These are phyloP conservation scores for Pentamera pediparva DNA, from an alignment of 53 echinoderm and acorn worm genomes.

Conservation along the genomic window DNA sequence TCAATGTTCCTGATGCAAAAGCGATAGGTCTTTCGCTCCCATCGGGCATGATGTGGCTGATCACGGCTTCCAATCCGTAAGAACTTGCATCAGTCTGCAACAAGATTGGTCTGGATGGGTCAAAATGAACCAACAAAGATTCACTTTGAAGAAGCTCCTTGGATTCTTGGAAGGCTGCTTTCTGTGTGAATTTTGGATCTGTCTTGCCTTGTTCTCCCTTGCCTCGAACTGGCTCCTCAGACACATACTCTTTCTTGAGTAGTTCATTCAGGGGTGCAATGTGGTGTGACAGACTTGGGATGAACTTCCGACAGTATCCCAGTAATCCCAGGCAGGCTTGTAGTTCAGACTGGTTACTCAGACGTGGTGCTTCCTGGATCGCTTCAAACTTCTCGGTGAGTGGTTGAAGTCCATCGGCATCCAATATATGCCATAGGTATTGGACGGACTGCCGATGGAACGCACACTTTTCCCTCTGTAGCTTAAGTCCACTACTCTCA, in stretches of 20 bases:
- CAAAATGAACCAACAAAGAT: conserved; percentile 4
- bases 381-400: conserved; percentile 42
- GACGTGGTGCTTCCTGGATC: conserved; percentile 32
- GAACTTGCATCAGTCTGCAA: conserved; percentile 49
- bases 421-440: conserved; percentile 43
- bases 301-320: conserved; percentile 40
- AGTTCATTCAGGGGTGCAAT: conserved; percentile 16
- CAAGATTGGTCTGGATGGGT: conserved; percentile 28
- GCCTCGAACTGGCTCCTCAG: neutral
- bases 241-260: conserved; percentile 29
- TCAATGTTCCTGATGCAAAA: conserved; percentile 50
- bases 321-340: conserved; percentile 42
- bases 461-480: conserved; percentile 45
- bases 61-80: conserved; percentile 41
- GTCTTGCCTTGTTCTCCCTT: neutral
- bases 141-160: conserved; percentile 20
- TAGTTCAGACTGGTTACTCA: conserved; percentile 21
- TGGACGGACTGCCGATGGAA: conserved; percentile 30
- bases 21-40: conserved; percentile 40
- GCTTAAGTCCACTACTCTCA: conserved; percentile 25
- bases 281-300: conserved; percentile 31
- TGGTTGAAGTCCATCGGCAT: conserved; percentile 25
- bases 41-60: conserved; percentile 37
- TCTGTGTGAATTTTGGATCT: conserved; percentile 25
- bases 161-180: conserved; percentile 14